Conservation (phyloP, 2,797 vertebrate genomes). For the Pogonophryne albipinna region DNA sequence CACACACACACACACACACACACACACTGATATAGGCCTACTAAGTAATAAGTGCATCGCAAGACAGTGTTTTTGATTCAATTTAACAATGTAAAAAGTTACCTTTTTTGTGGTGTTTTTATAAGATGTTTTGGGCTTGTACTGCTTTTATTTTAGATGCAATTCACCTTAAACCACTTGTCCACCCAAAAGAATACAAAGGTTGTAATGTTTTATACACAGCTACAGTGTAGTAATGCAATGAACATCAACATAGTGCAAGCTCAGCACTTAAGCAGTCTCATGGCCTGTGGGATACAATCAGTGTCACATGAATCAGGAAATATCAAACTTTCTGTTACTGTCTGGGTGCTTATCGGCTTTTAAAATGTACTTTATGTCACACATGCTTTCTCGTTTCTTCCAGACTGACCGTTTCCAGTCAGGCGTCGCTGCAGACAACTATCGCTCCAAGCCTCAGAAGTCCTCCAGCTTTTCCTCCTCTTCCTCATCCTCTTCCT, state of each 20-base stretch:
- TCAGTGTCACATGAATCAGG: background rate
- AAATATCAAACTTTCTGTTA: background rate
- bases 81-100: too few species aligned
- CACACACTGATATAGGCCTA: too few species aligned
- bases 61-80: too few species aligned
- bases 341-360: too few species aligned
- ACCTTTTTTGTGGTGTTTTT: background rate
- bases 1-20: too few species aligned
- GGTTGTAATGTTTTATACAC: too few species aligned
- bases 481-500: slow-evolving; percentile 30
- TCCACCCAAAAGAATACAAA: background rate
- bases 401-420: slow-evolving; percentile 57
- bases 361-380: background rate
- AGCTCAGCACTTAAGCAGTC: too few species aligned
- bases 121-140: background rate
- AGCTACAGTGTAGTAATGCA: too few species aligned
- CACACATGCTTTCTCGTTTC: background rate
- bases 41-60: too few species aligned
- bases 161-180: background rate
- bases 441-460: slow-evolving; percentile 67
- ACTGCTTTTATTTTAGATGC: background rate
- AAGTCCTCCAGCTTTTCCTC: slow-evolving; percentile 73
- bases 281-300: too few species aligned
- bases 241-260: too few species aligned
- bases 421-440: slow-evolving; percentile 58